Conservation (phyloP, 1,140 invertebrate species). For the Penaeus vannamei region DNA sequence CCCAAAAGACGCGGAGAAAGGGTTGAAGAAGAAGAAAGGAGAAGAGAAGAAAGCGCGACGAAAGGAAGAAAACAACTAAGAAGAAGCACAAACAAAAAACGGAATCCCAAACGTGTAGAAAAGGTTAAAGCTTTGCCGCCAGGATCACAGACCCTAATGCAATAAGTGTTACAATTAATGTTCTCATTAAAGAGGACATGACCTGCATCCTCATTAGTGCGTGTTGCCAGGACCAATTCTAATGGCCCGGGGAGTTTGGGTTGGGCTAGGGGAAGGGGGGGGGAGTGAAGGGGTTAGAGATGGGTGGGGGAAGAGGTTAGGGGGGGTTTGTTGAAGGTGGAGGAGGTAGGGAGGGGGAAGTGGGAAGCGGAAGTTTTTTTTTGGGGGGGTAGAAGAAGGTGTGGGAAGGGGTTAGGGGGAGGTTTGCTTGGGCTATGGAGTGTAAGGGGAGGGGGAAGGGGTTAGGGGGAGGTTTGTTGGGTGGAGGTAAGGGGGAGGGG, state of each 20-base stretch:
- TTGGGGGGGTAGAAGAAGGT: background rate
- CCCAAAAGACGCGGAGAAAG: background rate
- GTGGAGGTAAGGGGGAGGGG: background rate
- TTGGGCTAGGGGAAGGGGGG: no score
- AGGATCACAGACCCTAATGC: slow-evolving; percentile 51
- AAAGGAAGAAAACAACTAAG: background rate
- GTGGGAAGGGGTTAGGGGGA: no score
- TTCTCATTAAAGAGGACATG: slow-evolving; percentile 52
- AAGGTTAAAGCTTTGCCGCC: background rate
- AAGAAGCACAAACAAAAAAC: background rate
- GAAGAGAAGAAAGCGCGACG: background rate
- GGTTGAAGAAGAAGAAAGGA: background rate
- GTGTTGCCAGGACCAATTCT: background rate
- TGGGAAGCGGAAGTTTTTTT: no score
- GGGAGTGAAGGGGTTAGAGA: slow-evolving; percentile 1
- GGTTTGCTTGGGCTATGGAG: no score
- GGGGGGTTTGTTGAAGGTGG: no score
- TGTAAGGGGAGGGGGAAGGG: background rate
- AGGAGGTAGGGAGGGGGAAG: no score
- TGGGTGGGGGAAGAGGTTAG: background rate
- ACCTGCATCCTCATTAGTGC: slow-evolving; percentile 26
- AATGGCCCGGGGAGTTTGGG: no score
- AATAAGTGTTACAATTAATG: slow-evolving; percentile 56
- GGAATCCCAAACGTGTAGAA: background rate
- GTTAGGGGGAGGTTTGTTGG: no score